phyloP scores from a whole-genome alignment of 2,888 invertebrate genomes.

The Choristoneura rosaceana region DNA sequence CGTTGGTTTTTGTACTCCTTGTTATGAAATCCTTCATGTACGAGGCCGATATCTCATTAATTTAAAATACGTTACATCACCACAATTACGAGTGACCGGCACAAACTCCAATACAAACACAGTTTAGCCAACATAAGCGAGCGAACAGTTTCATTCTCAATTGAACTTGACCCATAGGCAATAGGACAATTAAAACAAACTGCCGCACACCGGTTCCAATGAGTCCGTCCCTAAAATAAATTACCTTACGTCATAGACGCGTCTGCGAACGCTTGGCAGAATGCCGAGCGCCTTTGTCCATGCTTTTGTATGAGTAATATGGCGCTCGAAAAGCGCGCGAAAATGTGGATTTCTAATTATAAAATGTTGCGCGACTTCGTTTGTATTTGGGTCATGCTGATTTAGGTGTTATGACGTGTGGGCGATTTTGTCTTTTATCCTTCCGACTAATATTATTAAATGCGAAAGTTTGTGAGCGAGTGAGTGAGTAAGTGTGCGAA shows the following conservation, averaged over 20 bases:
- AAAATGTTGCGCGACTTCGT: neutral
- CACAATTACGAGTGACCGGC: neutral
- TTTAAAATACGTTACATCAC: neutral
- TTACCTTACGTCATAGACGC: conserved; percentile 18
- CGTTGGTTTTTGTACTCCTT: too few relatives aligned
- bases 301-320: conserved; percentile 15
- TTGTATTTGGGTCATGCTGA: neutral
- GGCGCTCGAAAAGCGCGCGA: conserved; percentile 8
- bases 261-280: conserved; percentile 15
- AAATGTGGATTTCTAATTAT: conserved; percentile 8
- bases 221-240: conserved; percentile 25
- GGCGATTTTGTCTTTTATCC: neutral
- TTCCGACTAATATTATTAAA: too few relatives aligned
- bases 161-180: conserved; percentile 26
- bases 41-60: neutral
- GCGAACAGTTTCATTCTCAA: conserved; percentile 14
- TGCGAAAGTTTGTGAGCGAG: neutral
- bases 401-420: neutral
- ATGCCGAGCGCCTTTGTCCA: conserved; percentile 17
- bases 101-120: neutral
- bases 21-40: too few relatives aligned
- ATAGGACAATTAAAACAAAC: conserved; percentile 18
- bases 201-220: conserved; percentile 30
- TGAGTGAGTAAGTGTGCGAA: too few relatives aligned
- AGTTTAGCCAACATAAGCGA: neutral